Evolutionary conservation across 2,888 invertebrate species (phyloP).

Genomic region (Erebia epiphron): DNA sequence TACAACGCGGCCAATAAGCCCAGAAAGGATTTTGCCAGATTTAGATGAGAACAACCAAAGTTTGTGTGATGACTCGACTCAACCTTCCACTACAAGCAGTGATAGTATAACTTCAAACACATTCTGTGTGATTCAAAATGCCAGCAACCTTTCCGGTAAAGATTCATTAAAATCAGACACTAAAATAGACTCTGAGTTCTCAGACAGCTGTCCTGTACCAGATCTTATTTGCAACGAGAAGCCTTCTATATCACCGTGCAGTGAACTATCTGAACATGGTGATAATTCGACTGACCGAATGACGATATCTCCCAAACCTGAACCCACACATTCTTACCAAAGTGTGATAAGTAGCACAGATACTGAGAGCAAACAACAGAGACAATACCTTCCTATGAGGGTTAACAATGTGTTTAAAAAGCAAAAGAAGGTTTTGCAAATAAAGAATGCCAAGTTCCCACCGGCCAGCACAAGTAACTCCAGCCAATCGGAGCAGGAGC

Average conservation of each 20-base stretch:
- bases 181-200: conserved; percentile 70
- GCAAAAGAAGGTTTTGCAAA: conserved; percentile 72
- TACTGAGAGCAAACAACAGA: conserved; percentile 47
- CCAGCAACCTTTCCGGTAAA: conserved; percentile 64
- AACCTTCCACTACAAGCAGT: conserved; percentile 55
- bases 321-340: conserved; percentile 45
- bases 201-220: conserved; percentile 75
- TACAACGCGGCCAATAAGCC: conserved; percentile 53
- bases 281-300: conserved; percentile 69
- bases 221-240: conserved; percentile 80
- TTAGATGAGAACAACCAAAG: conserved; percentile 68
- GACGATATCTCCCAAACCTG: conserved; percentile 57
- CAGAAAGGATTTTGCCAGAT: conserved; percentile 73
- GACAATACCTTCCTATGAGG: conserved; percentile 48
- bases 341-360: conserved; percentile 42
- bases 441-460: conserved; percentile 65
- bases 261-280: conserved; percentile 74
- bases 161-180: conserved; percentile 62
- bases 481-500: conserved; percentile 46
- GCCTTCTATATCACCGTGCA: conserved; percentile 77
- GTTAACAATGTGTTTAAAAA: conserved; percentile 75
- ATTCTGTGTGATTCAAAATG: conserved; percentile 76
- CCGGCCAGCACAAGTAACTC: conserved; percentile 36
- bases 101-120: conserved; percentile 61
- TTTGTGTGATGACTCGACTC: conserved; percentile 52